Conservation (phyloP, 1,140 invertebrate genomes). For the Apocrypta bakeri region DNA sequence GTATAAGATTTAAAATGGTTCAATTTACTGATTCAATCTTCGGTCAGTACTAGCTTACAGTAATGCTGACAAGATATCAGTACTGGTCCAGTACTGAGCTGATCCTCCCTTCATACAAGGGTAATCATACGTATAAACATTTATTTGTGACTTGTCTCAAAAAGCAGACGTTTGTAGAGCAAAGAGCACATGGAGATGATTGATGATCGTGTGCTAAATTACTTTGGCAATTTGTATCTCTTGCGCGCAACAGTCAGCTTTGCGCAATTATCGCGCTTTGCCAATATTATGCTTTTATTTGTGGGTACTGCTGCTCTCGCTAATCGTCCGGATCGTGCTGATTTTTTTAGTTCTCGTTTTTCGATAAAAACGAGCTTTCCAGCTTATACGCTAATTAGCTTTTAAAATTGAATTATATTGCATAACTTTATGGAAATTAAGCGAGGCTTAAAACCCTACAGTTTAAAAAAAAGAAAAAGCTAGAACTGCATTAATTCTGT, state of each 20-base stretch:
- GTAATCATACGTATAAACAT: too few relatives aligned
- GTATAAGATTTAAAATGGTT: too few relatives aligned
- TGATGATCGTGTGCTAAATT: constrained; percentile 3
- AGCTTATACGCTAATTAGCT: neutral
- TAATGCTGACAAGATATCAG: too few relatives aligned
- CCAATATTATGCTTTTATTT: neutral
- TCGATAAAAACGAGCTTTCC: neutral
- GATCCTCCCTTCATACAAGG: too few relatives aligned
- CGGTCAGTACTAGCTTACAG: too few relatives aligned
- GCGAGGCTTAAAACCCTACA: neutral
- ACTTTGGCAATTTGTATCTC: constrained; percentile 24
- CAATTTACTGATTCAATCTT: too few relatives aligned
- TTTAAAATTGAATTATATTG: too few relatives aligned
- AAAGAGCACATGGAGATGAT: neutral
- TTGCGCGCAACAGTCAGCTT: neutral
- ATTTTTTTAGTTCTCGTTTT: neutral
- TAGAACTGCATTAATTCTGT: too few relatives aligned
- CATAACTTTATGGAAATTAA: neutral
- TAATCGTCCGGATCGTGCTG: neutral
- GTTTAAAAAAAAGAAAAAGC: too few relatives aligned
- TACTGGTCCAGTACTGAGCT: too few relatives aligned
- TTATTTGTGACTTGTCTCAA: neutral
- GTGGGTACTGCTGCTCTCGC: neutral
- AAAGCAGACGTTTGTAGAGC: neutral
- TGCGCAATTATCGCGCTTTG: constrained; percentile 8